phyloP scores from a whole-genome alignment of 2,113 vertebrate genomes.

The Aegypius monachus region DNA sequence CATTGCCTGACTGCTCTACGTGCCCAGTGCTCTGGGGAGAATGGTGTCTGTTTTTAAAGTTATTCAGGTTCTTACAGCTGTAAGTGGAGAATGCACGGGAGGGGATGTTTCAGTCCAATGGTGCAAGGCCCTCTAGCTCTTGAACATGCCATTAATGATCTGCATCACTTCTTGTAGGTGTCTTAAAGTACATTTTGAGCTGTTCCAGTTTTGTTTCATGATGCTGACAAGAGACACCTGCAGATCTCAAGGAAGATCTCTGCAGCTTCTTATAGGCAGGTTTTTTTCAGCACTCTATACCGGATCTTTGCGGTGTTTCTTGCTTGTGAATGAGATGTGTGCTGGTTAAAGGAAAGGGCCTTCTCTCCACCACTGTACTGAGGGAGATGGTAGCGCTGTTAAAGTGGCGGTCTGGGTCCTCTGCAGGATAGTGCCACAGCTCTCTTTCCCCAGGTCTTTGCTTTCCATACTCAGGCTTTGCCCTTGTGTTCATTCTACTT shows the following conservation, averaged over 20 bases:
- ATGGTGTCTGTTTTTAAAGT: not conserved
- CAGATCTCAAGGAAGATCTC: not conserved
- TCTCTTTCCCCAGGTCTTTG: not conserved
- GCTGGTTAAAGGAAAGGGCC: not conserved
- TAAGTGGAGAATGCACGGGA: not conserved
- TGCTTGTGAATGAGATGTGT: not conserved
- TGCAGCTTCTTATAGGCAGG: not conserved
- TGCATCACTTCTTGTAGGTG: not conserved
- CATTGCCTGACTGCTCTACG: fast-evolving
- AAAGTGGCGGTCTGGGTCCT: not conserved
- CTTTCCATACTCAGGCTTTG: not conserved
- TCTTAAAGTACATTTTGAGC: not conserved
- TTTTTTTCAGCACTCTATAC: not conserved
- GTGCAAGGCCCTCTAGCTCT: not conserved
- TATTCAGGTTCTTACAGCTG: not conserved
- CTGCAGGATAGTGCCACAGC: not conserved
- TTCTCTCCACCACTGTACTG: not conserved
- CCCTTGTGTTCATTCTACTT: not conserved
- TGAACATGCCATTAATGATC: not conserved
- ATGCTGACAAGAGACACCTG: not conserved
- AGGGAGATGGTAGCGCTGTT: not conserved
- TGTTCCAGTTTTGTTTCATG: not conserved
- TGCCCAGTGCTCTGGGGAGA: not conserved
- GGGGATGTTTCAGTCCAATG: not conserved
- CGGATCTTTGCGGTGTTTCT: not conserved